Base-by-base conservation (phyloP, 2,888 invertebrate genomes). In the Sabatieria punctata region DNA sequence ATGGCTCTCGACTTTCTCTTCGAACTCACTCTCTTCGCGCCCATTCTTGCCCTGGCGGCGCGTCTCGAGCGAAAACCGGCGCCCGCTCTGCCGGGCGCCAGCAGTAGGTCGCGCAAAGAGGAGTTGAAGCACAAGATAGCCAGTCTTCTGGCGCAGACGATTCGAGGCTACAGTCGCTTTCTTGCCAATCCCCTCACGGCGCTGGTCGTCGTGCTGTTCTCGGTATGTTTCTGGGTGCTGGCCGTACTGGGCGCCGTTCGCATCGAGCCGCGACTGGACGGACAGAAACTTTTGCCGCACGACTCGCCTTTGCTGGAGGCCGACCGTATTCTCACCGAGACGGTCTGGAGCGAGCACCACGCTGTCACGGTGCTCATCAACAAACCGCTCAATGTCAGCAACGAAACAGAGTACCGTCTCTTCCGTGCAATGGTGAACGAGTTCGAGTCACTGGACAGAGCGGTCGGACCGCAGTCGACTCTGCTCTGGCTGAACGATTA, bases 281-380 rank as follows among this genome's bases (percentile, higher is more conserved):
- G 59, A 1, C 56, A 53, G 13, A 62, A 62, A 46, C 59, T 62
- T 41, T 52, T 62, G 26, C 62, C 62, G 15, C 49, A 50, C 22
- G 41, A 57, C 47, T 61, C 61, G 15, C 57, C 57, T 19, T 53
- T 62, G n/a, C 60, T 58, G 49, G 51, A 54, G 18, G 56, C 60
- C 0, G 61, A 60, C 45, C 40, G 51, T 19, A 48, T 60, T 23
- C 50, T 61, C 15, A 55, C 56, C 3, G 51, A 58, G 21, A 53
- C 54, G 18, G 60, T 62, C 2, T 63, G 61, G 61, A 53, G 52
- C 23, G 59, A 62, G 43, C 59, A 62, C 47, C 60, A 60, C 25
- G 57, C 62, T 3, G 60, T 61, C 37, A 60, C 60, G 4, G 54
- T 62, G 18, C 43, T 61, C 23, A 51, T 61, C 21, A 60, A 60